These are phyloP conservation scores for Acanthosepion esculentum DNA, from an alignment of 2,888 invertebrate species.

Conservation along the genomic window DNA sequence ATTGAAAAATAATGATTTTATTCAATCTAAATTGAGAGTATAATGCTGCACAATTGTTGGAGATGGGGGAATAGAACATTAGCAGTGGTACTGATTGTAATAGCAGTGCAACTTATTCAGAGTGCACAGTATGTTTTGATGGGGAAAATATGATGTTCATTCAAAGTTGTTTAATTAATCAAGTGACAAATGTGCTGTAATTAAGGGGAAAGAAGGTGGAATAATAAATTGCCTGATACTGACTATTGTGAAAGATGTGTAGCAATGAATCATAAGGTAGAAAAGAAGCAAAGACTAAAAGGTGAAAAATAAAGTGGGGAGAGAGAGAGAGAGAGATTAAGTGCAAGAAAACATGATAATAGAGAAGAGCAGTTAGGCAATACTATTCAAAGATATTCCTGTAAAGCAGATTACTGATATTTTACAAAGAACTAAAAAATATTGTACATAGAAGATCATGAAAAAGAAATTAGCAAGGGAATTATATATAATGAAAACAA, in stretches of 20 bases:
- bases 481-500: not conserved
- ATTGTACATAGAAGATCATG: not conserved
- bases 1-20: not conserved
- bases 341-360: not conserved
- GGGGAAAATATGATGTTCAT: slow-evolving; percentile 18
- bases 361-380: not conserved
- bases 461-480: not conserved
- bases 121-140: not conserved
- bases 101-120: not conserved
- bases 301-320: not conserved
- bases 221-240: not conserved
- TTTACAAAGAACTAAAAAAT: not conserved
- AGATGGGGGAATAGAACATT: not conserved
- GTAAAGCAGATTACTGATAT: not conserved
- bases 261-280: not conserved
- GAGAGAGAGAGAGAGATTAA: not conserved
- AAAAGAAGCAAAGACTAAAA: not conserved
- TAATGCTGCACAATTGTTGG: not conserved
- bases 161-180: not conserved
- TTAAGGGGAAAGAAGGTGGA: not conserved
- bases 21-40: not conserved
- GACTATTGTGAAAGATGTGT: slow-evolving; percentile 33
- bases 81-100: slow-evolving; percentile 22
- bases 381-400: not conserved
- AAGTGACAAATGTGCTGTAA: slow-evolving; percentile 4